Conservation (phyloP, 2,888 invertebrate species). For the Drosophila subsilvestris region DNA sequence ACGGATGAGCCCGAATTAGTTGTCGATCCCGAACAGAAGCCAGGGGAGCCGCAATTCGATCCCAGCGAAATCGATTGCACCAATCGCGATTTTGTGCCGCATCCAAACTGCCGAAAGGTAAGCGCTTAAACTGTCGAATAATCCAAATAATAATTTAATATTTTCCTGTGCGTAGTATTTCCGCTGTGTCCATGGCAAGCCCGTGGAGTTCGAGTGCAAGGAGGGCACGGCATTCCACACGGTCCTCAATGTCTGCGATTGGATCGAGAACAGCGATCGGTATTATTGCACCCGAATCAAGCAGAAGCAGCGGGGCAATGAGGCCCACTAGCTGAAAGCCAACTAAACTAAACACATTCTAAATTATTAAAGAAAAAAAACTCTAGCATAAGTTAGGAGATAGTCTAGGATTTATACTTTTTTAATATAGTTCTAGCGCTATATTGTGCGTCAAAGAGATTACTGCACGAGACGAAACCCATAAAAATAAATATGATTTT, state of each 20-base stretch:
- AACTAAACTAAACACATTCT: slow-evolving; percentile 9
- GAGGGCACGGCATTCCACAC: slow-evolving; percentile 91
- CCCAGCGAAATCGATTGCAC: slow-evolving; percentile 84
- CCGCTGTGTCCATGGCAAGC: slow-evolving; percentile 92
- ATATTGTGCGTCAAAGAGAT: slow-evolving; percentile 35
- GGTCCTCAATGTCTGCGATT: slow-evolving; percentile 90
- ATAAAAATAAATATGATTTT: slow-evolving; percentile 56
- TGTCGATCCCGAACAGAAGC: slow-evolving; percentile 37
- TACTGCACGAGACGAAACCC: slow-evolving; percentile 61
- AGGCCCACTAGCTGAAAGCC: slow-evolving; percentile 45
- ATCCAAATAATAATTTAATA: not conserved
- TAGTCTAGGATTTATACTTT: slow-evolving; percentile 32
- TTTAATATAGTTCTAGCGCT: slow-evolving; percentile 22
- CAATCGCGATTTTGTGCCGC: slow-evolving; percentile 86
- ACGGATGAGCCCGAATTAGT: slow-evolving; percentile 53
- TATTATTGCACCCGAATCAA: slow-evolving; percentile 81
- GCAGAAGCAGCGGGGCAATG: slow-evolving; percentile 57
- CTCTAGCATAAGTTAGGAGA: slow-evolving; percentile 29
- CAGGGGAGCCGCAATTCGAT: slow-evolving; percentile 65
- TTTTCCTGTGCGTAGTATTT: slow-evolving; percentile 88
- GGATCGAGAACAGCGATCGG: slow-evolving; percentile 90
- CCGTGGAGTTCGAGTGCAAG: slow-evolving; percentile 89
- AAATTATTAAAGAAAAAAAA: slow-evolving; percentile 24
- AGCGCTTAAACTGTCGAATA: not conserved
- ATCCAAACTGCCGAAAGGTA: slow-evolving; percentile 86